Base-by-base conservation (phyloP, 1,140 invertebrate genomes). In the Zaprionus capensis region DNA sequence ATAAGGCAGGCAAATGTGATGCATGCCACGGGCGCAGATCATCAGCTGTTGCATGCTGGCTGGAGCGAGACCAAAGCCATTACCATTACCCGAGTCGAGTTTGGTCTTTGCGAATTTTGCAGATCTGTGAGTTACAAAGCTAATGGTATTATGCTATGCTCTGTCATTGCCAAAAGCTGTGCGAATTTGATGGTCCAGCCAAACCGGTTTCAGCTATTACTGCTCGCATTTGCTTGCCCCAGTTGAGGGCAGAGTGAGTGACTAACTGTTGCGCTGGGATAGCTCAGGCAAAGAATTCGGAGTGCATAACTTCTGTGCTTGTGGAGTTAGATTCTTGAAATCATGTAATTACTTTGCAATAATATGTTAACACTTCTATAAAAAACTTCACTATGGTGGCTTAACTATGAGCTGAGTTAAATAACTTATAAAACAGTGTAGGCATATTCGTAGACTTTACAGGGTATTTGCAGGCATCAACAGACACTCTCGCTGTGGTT, bases 91-190 rank as follows among this genome's bases (percentile, higher is more conserved):
- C 41, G n/a, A 17, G n/a, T 17, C 41, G 5, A 5, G 5, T 44
- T 6, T 7, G 41, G 34, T 11, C 36, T 38, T 38, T 38, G 36
- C 36, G 14, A 38, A 38, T 38, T 38, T 38, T 38, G 5, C 24
- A 51, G 17, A 24, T 56, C 53, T 56, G 53, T 14, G 15, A 12
- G 12, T 17, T 56, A n/a, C 53, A 12, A 7, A 46, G n/a, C 46
- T 14, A 22, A 14, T 51, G 46, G 46, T 24, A 51, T 20, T 12
- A 26, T 14, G 71, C 71, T 22, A 26, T 14, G 71, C 71, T 22
- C 36, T 26, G 71, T 36, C 49, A 62, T 61, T 68, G 56, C 64
- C 64, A 59, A 61, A 44, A 73, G 71, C 56, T 58, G 61, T 57
- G 61, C 63, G 57, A 73, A 73, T 66, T 24, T 38, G 22, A 65